Base-by-base conservation (phyloP, 2,113 vertebrate genomes). In the Stigmatopora argus region DNA sequence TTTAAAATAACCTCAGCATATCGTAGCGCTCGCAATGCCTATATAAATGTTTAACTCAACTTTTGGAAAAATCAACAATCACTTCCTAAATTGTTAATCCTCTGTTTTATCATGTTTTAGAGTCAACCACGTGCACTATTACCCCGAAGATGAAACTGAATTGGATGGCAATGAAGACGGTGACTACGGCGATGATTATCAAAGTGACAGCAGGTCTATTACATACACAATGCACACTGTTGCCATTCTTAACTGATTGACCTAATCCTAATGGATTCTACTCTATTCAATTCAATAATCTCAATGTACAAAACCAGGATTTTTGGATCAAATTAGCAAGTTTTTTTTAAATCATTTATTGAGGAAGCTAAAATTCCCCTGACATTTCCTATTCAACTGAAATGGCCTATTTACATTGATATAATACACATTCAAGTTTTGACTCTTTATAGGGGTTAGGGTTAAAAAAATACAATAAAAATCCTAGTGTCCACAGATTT, bases 71-170 rank as follows among this genome's bases (percentile, higher is more conserved):
- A 31, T 31, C n/a, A 18, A 62, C 46, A 59, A 17, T 19, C 52
- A 21, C 44, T 18, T 34, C 21, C 51, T 17, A 23, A 44, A 15
- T 55, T 53, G 12, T 3, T 35, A 18, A 62, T 57, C 17, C 4
- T 59, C 2, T 4, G 46, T 45, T 61, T 31, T 31, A 21, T 38
- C 72, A 35, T 68, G 19, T 46, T 70, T 62, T 69, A 89, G 87
- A 65, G 78, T 83, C 49, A 86, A 86, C 82, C 79, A 87, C 79
- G 64, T 87, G 57, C 85, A 83, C 67, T 87, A 86, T 44, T 73
- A 69, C 21, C 71, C 78, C 4, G 73, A 75, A 61, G 73, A 77
- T 6, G 75, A 80, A 34, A 41, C 64, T 2, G 79, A 78, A 17
- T 18, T 83, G 63, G 77, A 64, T 2, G 70, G 63, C 52, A 85